phyloP scores from a whole-genome alignment of 53 echinoderm and acorn worm species.

The Actinopyga echinites region DNA sequence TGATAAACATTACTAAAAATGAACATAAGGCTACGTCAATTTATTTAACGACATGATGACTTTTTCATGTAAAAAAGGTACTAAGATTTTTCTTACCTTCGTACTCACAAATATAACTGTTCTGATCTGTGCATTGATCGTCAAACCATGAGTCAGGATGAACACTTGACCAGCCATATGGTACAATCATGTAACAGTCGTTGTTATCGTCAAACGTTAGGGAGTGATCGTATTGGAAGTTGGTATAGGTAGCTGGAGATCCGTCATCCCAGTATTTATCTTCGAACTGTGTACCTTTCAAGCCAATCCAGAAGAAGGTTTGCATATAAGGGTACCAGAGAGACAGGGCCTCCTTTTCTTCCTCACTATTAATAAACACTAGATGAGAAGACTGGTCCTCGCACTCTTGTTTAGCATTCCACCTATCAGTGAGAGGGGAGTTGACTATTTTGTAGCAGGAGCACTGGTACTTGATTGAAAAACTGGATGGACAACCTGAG shows the following conservation, averaged over 20 bases:
- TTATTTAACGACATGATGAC: too few species aligned
- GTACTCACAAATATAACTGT: not conserved
- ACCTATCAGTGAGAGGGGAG: not conserved
- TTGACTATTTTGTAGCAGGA: not conserved
- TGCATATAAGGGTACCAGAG: not conserved
- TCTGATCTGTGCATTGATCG: not conserved
- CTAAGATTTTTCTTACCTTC: not conserved
- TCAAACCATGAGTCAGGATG: not conserved
- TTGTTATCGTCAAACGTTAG: not conserved
- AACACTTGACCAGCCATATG: not conserved
- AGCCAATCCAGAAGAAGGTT: not conserved
- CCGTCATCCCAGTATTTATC: not conserved
- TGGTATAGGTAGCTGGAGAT: not conserved
- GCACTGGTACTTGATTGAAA: not conserved
- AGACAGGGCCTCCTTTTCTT: not conserved
- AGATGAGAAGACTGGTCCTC: not conserved
- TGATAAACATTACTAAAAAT: too few species aligned
- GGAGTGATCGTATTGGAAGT: not conserved
- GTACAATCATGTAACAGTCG: not conserved
- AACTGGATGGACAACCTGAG: not conserved
- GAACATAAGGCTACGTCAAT: too few species aligned
- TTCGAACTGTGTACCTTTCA: not conserved
- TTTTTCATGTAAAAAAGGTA: not conserved
- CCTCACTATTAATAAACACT: not conserved
- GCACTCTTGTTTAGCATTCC: not conserved